Percentiles rank a stretch among this genome's conserved stretches.
Conservation (phyloP, 2,888 invertebrate genomes). For the Drosophila kuntzei region DNA sequence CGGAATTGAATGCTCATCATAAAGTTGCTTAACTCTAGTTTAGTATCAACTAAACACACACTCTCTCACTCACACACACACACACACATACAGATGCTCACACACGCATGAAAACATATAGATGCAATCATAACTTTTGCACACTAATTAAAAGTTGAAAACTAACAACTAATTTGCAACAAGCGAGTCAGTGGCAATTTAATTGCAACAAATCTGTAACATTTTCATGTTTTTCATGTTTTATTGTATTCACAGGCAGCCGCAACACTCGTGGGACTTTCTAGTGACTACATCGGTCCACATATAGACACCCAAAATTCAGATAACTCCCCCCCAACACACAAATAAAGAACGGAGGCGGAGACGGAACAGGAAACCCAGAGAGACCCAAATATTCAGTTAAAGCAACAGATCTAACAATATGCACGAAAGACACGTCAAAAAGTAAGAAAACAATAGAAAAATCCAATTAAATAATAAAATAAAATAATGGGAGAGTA, state of each 20-base stretch:
- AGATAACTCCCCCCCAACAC: neutral
- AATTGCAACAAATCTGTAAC: conserved; percentile 64
- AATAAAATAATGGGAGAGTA: no score
- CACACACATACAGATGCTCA: conserved; percentile 9
- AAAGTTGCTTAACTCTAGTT: conserved; percentile 28
- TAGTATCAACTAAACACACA: neutral
- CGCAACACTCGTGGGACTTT: conserved; percentile 51
- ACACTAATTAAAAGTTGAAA: conserved; percentile 75
- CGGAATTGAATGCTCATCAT: conserved; percentile 14
- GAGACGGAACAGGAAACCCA: neutral
- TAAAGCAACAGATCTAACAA: conserved; percentile 3
- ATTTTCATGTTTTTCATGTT: conserved; percentile 17
- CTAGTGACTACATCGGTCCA: conserved; percentile 44
- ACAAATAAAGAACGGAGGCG: neutral
- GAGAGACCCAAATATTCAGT: neutral
- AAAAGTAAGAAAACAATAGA: conserved; percentile 75
- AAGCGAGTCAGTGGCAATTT: conserved; percentile 37
- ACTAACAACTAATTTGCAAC: conserved; percentile 51
- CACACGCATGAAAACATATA: neutral
- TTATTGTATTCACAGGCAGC: conserved; percentile 51
- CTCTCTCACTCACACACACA: neutral
- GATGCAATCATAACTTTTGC: conserved; percentile 58
- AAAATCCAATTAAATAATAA: neutral
- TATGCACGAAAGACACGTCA: conserved; percentile 84
- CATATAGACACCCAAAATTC: conserved; percentile 10